These are phyloP conservation scores for Diarsia mendica DNA, from an alignment of 2,888 invertebrate species.

Conservation along the genomic window DNA sequence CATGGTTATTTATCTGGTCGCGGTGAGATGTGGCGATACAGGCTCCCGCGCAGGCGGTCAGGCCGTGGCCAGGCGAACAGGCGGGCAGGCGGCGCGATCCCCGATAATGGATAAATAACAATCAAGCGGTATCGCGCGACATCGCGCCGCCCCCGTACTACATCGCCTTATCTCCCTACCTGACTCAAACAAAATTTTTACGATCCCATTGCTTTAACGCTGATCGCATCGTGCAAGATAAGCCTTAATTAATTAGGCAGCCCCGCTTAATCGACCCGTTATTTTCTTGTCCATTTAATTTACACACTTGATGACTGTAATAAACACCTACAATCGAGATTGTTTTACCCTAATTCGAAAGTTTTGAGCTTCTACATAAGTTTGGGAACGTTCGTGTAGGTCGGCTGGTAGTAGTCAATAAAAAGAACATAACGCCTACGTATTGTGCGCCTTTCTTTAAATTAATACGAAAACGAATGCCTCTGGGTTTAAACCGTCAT, in stretches of 20 bases:
- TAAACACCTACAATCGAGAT: conserved; percentile 81
- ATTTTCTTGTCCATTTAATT: conserved; percentile 82
- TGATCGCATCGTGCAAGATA: conserved; percentile 78
- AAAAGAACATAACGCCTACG: conserved; percentile 57
- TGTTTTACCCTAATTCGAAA: conserved; percentile 76
- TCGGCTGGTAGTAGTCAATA: conserved; percentile 53
- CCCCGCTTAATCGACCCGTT: conserved; percentile 79
- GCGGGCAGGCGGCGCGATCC: conserved; percentile 77
- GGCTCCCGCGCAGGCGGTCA: conserved; percentile 77
- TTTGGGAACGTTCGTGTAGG: conserved; percentile 54
- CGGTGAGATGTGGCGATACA: conserved; percentile 75
- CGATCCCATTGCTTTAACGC: conserved; percentile 79
- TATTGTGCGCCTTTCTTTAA: conserved; percentile 51
- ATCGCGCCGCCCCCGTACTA: conserved; percentile 70
- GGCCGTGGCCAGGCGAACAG: conserved; percentile 69
- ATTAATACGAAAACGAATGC: conserved; percentile 48
- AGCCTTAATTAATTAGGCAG: conserved; percentile 84
- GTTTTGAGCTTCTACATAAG: conserved; percentile 69
- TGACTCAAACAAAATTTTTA: conserved; percentile 79
- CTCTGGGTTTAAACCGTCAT: conserved; percentile 22
- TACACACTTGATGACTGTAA: conserved; percentile 80
- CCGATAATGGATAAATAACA: conserved; percentile 84
- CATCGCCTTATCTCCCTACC: conserved; percentile 74
- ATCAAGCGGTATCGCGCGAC: conserved; percentile 82
- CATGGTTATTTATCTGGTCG: conserved; percentile 76